Conservation (phyloP, 35 echinoderm and acorn worm genomes). For the Hemicentrotus pulcherrimus region DNA sequence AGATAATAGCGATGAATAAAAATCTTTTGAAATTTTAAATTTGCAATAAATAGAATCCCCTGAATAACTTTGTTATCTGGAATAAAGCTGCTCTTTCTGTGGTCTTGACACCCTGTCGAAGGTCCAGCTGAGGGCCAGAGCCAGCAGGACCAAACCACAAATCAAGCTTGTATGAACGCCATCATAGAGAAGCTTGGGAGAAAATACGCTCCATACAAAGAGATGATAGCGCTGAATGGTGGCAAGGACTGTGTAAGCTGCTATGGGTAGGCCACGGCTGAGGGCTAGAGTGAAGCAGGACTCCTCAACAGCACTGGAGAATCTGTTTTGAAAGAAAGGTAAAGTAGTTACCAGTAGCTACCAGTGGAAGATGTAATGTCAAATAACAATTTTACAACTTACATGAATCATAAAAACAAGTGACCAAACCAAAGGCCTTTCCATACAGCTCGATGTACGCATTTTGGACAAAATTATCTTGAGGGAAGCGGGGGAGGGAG, state of each 20-base stretch:
- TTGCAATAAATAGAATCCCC: background rate
- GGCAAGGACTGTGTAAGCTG: conserved; percentile 83
- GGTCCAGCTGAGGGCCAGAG: conserved; percentile 11
- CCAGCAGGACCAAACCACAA: background rate
- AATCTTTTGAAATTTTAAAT: background rate
- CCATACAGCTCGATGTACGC: too few species aligned
- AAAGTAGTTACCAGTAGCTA: background rate
- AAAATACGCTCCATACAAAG: conserved; percentile 95
- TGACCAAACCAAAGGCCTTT: too few species aligned
- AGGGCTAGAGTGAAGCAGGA: conserved; percentile 69
- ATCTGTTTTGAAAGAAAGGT: conserved; percentile 17
- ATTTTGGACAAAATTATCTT: too few species aligned
- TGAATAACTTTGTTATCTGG: conserved; percentile 14
- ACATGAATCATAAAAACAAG: too few species aligned
- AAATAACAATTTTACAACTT: background rate
- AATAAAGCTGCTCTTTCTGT: background rate
- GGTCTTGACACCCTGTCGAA: background rate
- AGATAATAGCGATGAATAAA: conserved; percentile 92
- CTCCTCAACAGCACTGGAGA: conserved; percentile 71
- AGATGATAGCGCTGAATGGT: conserved; percentile 90
- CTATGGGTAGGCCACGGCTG: conserved; percentile 80
- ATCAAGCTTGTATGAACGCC: conserved; percentile 52
- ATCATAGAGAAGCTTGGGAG: conserved; percentile 88
- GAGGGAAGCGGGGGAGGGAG: too few species aligned
- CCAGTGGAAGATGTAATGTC: background rate